A percentile compares a stretch with the other conserved stretches of the same genome.
Evolutionary conservation across 2,888 invertebrate species (phyloP).

Genomic region (Stenichneumon culpator): DNA sequence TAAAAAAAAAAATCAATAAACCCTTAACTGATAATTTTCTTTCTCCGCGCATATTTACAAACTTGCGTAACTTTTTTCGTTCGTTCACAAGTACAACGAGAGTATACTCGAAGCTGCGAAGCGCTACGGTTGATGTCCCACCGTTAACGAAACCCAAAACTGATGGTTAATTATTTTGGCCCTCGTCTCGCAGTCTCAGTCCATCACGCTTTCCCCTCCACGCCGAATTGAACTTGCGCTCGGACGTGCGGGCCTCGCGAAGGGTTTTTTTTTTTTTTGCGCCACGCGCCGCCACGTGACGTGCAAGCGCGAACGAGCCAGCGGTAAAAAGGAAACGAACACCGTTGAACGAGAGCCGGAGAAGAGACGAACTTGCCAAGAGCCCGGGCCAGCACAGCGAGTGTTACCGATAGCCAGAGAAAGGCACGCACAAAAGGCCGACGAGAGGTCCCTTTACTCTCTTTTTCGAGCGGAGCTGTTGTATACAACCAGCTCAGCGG

Average conservation of each 20-base stretch:
- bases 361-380: conserved; percentile 19
- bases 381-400: conserved; percentile 46
- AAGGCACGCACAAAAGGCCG: conserved; percentile 64
- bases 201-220: conserved; percentile 27
- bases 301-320: conserved; percentile 67
- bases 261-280: conserved; percentile 80
- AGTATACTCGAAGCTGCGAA: background rate
- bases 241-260: conserved; percentile 63
- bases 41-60: background rate
- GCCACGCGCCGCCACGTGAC: conserved; percentile 85
- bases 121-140: conserved; percentile 68
- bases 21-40: too few species aligned
- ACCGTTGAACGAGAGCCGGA: conserved; percentile 61
- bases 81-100: background rate
- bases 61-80: background rate
- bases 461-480: conserved; percentile 10
- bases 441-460: conserved; percentile 49
- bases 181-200: conserved; percentile 64
- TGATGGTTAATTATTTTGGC: conserved; percentile 84
- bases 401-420: conserved; percentile 68
- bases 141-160: conserved; percentile 82
- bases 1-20: too few species aligned
- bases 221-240: conserved; percentile 54
- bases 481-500: conserved; percentile 30
- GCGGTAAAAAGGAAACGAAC: conserved; percentile 81